Base-by-base conservation (phyloP, 2,888 invertebrate species). In the Acanthosepion esculentum region DNA sequence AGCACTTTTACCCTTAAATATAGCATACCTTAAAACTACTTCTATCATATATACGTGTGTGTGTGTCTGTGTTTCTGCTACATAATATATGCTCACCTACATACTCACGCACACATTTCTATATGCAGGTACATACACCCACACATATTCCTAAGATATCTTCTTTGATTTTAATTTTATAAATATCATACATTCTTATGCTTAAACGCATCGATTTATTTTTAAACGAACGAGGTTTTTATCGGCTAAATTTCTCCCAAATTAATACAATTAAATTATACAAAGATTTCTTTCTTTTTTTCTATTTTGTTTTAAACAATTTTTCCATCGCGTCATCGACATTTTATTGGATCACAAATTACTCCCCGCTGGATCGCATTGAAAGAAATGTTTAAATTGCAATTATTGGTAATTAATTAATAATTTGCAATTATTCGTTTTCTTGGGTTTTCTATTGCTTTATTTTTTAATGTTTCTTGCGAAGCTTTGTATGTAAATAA, bases 391-490 rank as follows among this genome's bases (percentile, higher is more conserved):
- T 78, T 78, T 78, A 78, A 78, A 78, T 10, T 78, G 29, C 29
- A 78, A 78, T 78, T 29, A 78, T 78, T n/a, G 78, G 78, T 29
- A 78, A 78, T 78, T 78, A 78, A 78, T 78, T 78, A 78, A 78
- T 29, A n/a, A 78, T 78, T 78, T 55, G 55, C 55, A 18, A 55
- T 55, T 55, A 55, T 18, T 55, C 18, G 55, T 55, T 55, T 55
- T 55, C 20, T 18, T 15, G 18, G 15, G 4, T 55, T 55, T 15
- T 18, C 20, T 55, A 18, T 55, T 55, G 55, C 20, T 18, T 55
- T 55, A 4, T 55, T 20, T 78, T 78, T 0, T 78, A 29, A 78
- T 29, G 6, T 10, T 78, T 78, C n/a, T 12, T 26, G 29, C 29
- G 26, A 64, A 64, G 23, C 3, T 5, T 78, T n/a, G 10, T 64